Evolutionary conservation across 2,113 vertebrate genomes (phyloP), one percentile per base, ranked within the genome.

Genomic region (Tetrax tetrax): DNA sequence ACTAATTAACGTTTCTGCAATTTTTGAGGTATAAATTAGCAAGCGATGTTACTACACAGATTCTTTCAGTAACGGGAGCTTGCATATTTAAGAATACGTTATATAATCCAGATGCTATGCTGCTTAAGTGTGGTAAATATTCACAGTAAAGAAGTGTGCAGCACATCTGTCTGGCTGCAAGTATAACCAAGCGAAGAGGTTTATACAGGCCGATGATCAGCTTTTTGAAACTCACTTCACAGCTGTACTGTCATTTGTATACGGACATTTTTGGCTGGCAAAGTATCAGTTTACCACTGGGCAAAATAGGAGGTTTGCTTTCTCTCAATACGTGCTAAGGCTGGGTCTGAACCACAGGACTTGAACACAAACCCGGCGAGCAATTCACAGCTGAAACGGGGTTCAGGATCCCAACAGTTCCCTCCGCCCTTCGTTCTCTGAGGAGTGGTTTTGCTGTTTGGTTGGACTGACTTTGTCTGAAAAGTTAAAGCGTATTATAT

Each of bases 1-100:
- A 45, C 87, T 93, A 90, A 91, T 81, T 76, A 75, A 86, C n/a
- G 43, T 89, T 78, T 50, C 69, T 92, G 43, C 60, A 65, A 37
- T 82, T 95, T 94, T 27, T 89, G 65, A 87, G 80, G 72, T 57
- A 79, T 60, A 82, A 90, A 89, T 94, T 89, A 96, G 64, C 45
- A 89, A 60, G 53, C 76, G 74, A 76, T 89, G 61, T 22, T 84
- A 82, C 43, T 84, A 72, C 84, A 79, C 50, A 51, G 83, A 95
- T 89, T 87, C 50, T 72, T 85, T 69, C 81, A 93, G 45, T 89
- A 90, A 90, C 70, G 70, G 77, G 69, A 93, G 72, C 61, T 72
- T 85, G 80, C 69, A 35, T 82, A 79, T 65, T 89, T 82, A 68
- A 83, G 80, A 68, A 81, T 66, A 20, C 22, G 56, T 83, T 92